These are phyloP conservation scores for Phytoseiulus persimilis DNA, from an alignment of 2,888 invertebrate species.

Conservation along the genomic window DNA sequence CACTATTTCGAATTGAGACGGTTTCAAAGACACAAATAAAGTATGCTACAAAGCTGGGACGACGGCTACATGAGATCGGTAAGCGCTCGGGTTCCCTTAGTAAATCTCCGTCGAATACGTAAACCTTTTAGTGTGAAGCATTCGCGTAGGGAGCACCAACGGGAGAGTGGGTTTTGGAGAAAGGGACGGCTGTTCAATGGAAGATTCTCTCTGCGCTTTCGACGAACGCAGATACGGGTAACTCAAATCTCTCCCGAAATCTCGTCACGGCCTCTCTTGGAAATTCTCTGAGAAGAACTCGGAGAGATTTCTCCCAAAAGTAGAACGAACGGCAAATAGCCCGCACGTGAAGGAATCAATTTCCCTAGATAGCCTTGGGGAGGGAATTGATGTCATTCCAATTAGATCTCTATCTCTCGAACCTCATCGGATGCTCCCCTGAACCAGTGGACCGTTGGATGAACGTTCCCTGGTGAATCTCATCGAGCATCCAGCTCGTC, in stretches of 20 bases:
- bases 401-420: too few relatives aligned
- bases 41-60: background rate
- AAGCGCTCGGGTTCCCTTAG: background rate
- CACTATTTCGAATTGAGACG: background rate
- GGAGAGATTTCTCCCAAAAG: background rate
- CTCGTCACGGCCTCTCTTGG: background rate
- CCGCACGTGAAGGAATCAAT: background rate
- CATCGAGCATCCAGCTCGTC: too few relatives aligned
- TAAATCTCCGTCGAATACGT: background rate
- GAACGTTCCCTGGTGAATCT: too few relatives aligned
- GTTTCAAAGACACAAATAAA: background rate
- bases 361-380: background rate
- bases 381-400: background rate
- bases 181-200: background rate
- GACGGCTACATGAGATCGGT: background rate
- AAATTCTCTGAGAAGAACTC: background rate
- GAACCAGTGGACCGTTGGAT: too few relatives aligned
- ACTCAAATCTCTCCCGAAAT: background rate
- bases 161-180: background rate
- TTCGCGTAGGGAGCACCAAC: background rate
- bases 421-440: too few relatives aligned
- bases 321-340: background rate
- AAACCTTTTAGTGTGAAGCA: background rate
- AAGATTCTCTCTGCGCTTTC: background rate
- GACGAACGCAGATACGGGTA: background rate